Percentiles rank a stretch among this genome's conserved stretches.
These are phyloP conservation scores for Megaptera novaeangliae DNA, from an alignment of 2,113 vertebrate species.

Conservation along the genomic window DNA sequence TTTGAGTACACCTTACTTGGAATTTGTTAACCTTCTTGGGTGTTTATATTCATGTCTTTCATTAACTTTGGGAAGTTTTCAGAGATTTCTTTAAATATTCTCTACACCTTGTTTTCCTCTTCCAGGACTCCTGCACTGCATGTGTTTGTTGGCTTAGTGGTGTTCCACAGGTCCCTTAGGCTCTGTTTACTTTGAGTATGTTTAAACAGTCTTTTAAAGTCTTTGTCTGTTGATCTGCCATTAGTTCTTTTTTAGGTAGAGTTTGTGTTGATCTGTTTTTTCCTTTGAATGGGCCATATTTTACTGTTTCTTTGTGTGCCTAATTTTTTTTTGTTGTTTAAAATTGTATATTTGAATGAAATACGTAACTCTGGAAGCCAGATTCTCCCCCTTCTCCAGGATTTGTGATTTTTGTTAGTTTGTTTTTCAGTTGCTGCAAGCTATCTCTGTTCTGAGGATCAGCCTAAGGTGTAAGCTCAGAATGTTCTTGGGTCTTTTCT, in stretches of 20 bases:
- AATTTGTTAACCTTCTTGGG: neutral
- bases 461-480: neutral
- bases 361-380: neutral
- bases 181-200: neutral
- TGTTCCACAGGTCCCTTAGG: fast-evolving
- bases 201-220: neutral
- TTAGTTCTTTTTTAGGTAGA: neutral
- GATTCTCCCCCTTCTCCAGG: too few relatives aligned
- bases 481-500: neutral
- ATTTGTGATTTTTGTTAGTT: neutral
- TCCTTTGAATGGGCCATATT: neutral
- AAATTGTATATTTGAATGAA: neutral
- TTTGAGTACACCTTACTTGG: neutral
- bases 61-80: neutral
- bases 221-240: neutral
- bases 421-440: neutral
- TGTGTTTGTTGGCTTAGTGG: fast-evolving
- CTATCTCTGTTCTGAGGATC: neutral
- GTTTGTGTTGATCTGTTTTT: neutral
- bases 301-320: neutral
- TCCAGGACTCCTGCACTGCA: fast-evolving
- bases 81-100: neutral
- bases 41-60: neutral
- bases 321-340: neutral
- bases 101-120: neutral